These are phyloP conservation scores for Euclidia mi DNA, from an alignment of 2,888 invertebrate species.

Conservation along the genomic window DNA sequence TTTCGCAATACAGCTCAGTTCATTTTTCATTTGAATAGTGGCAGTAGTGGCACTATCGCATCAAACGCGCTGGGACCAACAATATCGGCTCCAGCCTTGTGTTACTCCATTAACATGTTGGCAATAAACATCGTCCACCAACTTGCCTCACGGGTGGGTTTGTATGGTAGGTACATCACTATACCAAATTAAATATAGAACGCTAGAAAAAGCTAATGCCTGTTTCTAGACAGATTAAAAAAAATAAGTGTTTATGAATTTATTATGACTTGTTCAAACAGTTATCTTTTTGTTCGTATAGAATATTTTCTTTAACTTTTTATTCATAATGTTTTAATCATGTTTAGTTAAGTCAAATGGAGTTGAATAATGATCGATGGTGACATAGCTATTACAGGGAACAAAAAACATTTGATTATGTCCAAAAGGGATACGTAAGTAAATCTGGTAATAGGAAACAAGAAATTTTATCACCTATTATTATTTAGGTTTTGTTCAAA, in stretches of 20 bases:
- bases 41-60: constrained; percentile 18
- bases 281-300: too few species aligned
- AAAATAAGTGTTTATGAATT: too few species aligned
- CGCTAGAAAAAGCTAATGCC: constrained; percentile 14
- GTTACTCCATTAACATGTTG: constrained; percentile 40
- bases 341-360: too few species aligned
- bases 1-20: constrained; percentile 11
- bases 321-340: too few species aligned
- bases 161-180: constrained; percentile 31
- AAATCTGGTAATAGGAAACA: too few species aligned
- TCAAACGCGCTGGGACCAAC: constrained; percentile 27
- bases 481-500: not conserved
- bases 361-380: too few species aligned
- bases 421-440: too few species aligned
- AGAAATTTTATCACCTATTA: too few species aligned
- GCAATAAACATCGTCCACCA: constrained; percentile 48
- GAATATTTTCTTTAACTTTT: too few species aligned
- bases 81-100: constrained; percentile 25
- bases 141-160: constrained; percentile 25
- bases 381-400: too few species aligned
- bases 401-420: too few species aligned
- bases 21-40: constrained; percentile 33
- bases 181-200: constrained; percentile 42
- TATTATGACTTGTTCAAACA: too few species aligned
- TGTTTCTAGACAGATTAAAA: not conserved